Evolutionary conservation across 2,888 invertebrate species (phyloP), one percentile per base, ranked within the genome.

Genomic region (Tachina lurida): DNA sequence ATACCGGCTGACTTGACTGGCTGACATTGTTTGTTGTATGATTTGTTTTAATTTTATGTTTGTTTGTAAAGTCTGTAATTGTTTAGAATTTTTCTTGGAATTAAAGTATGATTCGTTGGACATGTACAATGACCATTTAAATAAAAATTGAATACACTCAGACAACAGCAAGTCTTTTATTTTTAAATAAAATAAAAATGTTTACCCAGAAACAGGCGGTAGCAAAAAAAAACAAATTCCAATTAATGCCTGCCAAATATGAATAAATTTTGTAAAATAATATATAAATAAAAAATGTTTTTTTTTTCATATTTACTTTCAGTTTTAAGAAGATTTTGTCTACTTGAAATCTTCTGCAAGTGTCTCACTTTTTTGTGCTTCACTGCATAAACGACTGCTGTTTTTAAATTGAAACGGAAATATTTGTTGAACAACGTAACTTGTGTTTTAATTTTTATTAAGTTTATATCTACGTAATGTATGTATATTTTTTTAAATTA

Each of bases 401-500:
- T 70, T 65, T 71, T 58, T 0, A 67, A 83, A 31, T 31, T 31
- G 31, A 31, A 86, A 86, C 86, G 86, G 86, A 86, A 86, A 86
- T 86, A 86, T 86, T 86, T 86, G 75, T 83, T 86, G 31, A 83
- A 52, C 86, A 73, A 83, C 86, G 86, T 86, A 79, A 86, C 71
- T 79, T 70, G 65, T 84, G 67, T 77, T 71, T 76, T 65, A 83
- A 65, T 65, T 77, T 73, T 71, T 52, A 43, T 79, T 49, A 71
- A 65, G 7, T 79, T 54, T 73, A 3, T 65, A n/a, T n/a, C n/a
- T n/a, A n/a, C n/a, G n/a, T n/a, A 63, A 43, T 19, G 13, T 4
- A 31, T 4, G 4, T 4, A 49, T 58, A 60, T 43, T n/a, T 17
- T 65, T 45, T 15, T 31, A 47, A 39, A 41, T 71, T 56, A 13